Conservation (phyloP, 2,888 invertebrate species). For the Lochmaea crataegi region DNA sequence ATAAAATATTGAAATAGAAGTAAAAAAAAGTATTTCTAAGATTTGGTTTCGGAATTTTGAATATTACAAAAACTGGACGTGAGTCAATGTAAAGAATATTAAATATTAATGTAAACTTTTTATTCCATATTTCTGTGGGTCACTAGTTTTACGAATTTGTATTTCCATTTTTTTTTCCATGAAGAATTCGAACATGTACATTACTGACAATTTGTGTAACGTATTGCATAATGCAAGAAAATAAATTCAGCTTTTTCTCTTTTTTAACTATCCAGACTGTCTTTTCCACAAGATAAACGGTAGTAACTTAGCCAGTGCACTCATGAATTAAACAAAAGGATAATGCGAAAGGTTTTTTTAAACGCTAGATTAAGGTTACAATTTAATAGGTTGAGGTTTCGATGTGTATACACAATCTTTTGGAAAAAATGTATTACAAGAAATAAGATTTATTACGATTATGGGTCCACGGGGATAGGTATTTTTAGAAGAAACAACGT, state of each 20-base stretch:
- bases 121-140: no score
- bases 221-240: constrained; percentile 9
- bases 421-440: neutral
- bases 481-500: no score
- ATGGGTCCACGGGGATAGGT: no score
- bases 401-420: neutral
- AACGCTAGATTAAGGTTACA: neutral
- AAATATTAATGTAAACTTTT: no score
- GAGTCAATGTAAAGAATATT: no score
- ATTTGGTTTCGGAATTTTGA: no score
- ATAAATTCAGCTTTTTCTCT: constrained; percentile 2
- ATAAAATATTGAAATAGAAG: constrained; percentile 4
- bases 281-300: constrained; percentile 2
- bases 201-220: constrained; percentile 14
- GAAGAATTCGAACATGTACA: neutral
- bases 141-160: neutral
- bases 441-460: neutral
- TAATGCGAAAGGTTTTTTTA: neutral
- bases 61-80: neutral
- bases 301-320: constrained; percentile 7
- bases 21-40: no score
- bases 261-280: constrained; percentile 11
- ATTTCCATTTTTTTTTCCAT: neutral
- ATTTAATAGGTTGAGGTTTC: neutral
- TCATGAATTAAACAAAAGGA: constrained; percentile 13